phyloP scores from a whole-genome alignment of 2,888 invertebrate genomes.

The Drosophila subsilvestris region DNA sequence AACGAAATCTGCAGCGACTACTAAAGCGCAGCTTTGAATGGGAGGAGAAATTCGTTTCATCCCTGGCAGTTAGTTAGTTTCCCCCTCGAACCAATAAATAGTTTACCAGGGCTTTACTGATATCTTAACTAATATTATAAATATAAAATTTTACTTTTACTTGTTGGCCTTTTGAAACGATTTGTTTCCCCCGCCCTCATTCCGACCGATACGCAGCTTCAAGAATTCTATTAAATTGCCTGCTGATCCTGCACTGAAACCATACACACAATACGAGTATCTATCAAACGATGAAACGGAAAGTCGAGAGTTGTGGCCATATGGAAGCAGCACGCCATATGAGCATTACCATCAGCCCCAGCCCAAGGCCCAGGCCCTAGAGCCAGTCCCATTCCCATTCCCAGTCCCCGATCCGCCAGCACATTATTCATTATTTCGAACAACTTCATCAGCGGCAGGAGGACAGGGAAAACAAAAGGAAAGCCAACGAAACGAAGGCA shows the following conservation, averaged over 20 bases:
- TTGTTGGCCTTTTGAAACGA: too few relatives aligned
- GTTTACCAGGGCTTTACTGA: too few relatives aligned
- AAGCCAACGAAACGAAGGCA: not conserved
- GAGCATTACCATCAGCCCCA: slow-evolving; percentile 57
- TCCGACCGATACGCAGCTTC: too few relatives aligned
- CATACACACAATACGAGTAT: not conserved
- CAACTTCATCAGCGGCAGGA: slow-evolving; percentile 62
- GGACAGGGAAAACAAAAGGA: not conserved
- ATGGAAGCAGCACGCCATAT: slow-evolving; percentile 58
- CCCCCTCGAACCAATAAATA: too few relatives aligned
- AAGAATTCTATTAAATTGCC: too few relatives aligned
- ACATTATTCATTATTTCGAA: slow-evolving; percentile 58
- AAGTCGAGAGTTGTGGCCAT: slow-evolving; percentile 1
- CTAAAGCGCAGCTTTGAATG: slow-evolving; percentile 5
- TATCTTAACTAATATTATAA: too few relatives aligned
- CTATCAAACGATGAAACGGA: not conserved
- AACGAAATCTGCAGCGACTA: not conserved
- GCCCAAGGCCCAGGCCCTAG: not conserved
- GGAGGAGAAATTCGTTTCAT: too few relatives aligned
- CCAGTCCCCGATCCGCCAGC: slow-evolving; percentile 21
- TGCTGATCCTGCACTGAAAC: too few relatives aligned
- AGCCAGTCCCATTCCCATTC: slow-evolving; percentile 10
- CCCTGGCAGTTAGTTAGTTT: not conserved
- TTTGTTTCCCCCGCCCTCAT: too few relatives aligned
- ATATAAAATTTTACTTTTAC: too few relatives aligned